Conservation (phyloP, 2,113 vertebrate species). For the Gymnarchus niloticus region DNA sequence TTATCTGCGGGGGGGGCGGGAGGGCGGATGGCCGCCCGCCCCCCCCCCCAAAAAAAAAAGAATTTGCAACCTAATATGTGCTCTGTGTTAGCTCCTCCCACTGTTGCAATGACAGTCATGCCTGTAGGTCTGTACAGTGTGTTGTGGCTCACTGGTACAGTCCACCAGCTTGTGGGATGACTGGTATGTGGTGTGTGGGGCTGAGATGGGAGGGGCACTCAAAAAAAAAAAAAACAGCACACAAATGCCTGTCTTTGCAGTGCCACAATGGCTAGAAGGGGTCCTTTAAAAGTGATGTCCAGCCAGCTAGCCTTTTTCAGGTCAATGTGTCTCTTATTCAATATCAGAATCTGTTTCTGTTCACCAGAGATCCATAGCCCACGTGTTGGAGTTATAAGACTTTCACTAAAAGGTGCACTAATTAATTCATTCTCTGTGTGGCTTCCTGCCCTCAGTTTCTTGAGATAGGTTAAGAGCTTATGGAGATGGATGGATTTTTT, state of each 20-base stretch:
- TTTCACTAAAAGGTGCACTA: not conserved
- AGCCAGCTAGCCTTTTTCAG: not conserved
- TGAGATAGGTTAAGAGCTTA: not conserved
- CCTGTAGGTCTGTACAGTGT: not conserved
- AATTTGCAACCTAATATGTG: too few relatives aligned
- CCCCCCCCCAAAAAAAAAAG: too few relatives aligned
- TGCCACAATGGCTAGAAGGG: not conserved
- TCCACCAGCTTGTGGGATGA: not conserved
- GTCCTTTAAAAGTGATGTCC: not conserved
- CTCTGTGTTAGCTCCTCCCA: not conserved
- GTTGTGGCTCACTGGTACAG: not conserved
- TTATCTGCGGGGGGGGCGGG: too few relatives aligned
- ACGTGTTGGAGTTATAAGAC: not conserved
- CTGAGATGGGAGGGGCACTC: not conserved
- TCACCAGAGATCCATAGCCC: not conserved
- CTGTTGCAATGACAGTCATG: not conserved
- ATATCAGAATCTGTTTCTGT: not conserved
- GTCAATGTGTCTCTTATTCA: not conserved
- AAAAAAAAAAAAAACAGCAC: not conserved
- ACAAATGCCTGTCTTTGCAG: not conserved
- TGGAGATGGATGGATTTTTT: not conserved
- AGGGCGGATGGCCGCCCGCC: too few relatives aligned
- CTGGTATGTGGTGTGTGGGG: not conserved
- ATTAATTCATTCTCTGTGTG: not conserved
- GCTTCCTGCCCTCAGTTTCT: not conserved